Conservation (phyloP, 1,140 invertebrate species). For the Drosophila rhopaloa region DNA sequence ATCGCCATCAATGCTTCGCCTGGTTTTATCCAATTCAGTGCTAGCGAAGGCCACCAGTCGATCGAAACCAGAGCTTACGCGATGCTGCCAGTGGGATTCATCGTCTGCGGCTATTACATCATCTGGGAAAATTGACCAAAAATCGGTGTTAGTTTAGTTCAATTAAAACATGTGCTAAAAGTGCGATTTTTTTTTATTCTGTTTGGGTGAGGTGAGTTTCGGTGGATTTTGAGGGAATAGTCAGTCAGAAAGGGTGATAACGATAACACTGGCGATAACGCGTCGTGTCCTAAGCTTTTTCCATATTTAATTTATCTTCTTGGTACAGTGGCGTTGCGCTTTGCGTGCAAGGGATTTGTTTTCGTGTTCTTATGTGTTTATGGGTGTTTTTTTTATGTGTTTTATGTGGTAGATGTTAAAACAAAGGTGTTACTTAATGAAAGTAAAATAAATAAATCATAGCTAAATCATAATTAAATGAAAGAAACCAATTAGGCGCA, state of each 20-base stretch:
- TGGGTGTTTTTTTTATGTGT: conserved; percentile 6
- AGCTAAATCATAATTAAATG: conserved; percentile 39
- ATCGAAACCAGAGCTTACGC: conserved; percentile 93
- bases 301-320: conserved; percentile 11
- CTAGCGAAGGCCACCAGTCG: conserved; percentile 93
- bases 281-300: conserved; percentile 19
- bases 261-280: conserved; percentile 1
- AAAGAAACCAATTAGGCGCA: conserved; percentile 76
- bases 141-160: conserved; percentile 5
- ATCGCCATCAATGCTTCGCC: conserved; percentile 89
- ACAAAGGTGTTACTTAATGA: conserved; percentile 35
- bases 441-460: conserved; percentile 44
- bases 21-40: conserved; percentile 91
- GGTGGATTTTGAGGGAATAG: conserved; percentile 16
- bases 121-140: conserved; percentile 47
- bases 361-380: conserved; percentile 23
- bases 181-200: conserved; percentile 15
- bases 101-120: conserved; percentile 85
- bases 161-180: neutral
- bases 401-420: conserved; percentile 30
- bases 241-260: conserved; percentile 6
- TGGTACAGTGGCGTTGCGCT: conserved; percentile 42
- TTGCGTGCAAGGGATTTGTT: conserved; percentile 35
- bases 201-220: conserved; percentile 21
- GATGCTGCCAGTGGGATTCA: conserved; percentile 91